Evolutionary conservation across 2,113 vertebrate genomes (phyloP).

Genomic region (Sardina pilchardus): DNA sequence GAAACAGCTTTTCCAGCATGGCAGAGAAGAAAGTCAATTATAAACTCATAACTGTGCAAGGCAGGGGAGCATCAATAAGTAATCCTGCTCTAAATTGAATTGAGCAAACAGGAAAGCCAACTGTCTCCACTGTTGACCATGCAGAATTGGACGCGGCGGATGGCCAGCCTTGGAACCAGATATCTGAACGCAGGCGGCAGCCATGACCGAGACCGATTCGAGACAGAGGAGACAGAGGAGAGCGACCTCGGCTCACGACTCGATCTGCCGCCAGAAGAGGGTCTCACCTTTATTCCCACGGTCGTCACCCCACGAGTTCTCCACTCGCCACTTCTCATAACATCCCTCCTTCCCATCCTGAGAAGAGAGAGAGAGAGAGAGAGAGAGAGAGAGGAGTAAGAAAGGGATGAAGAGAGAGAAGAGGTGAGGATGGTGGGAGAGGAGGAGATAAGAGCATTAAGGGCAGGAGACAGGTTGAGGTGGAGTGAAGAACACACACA

Average conservation of each 20-base stretch:
- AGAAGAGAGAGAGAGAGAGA: conserved; percentile 42
- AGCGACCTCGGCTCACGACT: conserved; percentile 38
- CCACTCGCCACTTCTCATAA: conserved; percentile 94
- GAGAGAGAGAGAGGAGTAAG: background rate
- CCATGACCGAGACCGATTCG: background rate
- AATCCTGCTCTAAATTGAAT: conserved; percentile 57
- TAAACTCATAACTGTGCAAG: conserved; percentile 53
- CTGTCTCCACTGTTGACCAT: conserved; percentile 30
- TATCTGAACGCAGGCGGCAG: background rate
- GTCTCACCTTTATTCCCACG: conserved; percentile 92
- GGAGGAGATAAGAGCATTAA: background rate
- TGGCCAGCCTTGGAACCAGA: background rate
- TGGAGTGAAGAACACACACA: background rate
- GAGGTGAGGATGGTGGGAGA: background rate
- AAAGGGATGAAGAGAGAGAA: conserved; percentile 32
- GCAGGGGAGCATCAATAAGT: conserved; percentile 28
- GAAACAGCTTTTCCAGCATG: conserved; percentile 38
- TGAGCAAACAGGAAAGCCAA: conserved; percentile 54
- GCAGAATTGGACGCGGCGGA: conserved; percentile 2
- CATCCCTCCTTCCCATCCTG: conserved; percentile 80
- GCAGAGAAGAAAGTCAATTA: conserved; percentile 51
- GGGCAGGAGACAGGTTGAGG: background rate
- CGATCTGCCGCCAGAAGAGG: conserved; percentile 20
- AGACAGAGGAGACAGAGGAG: background rate
- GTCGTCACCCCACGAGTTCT: conserved; percentile 98